Evolutionary conservation across 2,113 vertebrate genomes (phyloP).

Genomic region (Bubo scandiacus): DNA sequence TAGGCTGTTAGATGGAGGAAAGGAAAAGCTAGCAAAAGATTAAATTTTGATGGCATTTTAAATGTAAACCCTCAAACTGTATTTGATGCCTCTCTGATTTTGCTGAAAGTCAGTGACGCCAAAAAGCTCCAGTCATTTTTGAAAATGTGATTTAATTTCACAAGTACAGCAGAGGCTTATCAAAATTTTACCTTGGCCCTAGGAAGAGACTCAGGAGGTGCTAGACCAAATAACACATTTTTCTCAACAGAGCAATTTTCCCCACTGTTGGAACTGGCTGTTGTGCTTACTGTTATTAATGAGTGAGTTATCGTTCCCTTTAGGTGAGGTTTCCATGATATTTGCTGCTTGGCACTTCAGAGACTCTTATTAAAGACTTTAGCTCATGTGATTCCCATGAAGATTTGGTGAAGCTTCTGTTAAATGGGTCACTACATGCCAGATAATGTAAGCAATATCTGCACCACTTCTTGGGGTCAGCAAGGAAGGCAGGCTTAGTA

Average conservation of each 20-base stretch:
- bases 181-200: neutral
- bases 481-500: neutral
- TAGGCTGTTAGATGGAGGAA: neutral
- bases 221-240: neutral
- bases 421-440: neutral
- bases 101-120: neutral
- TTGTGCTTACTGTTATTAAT: slow-evolving; percentile 22
- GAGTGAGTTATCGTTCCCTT: neutral
- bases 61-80: neutral
- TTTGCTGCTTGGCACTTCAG: neutral
- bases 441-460: neutral
- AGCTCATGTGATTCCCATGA: neutral
- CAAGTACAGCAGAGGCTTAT: neutral
- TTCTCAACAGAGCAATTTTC: neutral
- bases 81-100: neutral
- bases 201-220: neutral
- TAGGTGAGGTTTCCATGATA: neutral
- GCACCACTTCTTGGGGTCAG: neutral
- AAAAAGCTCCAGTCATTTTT: neutral
- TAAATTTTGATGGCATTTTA: neutral
- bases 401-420: neutral
- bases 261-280: neutral
- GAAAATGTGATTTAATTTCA: slow-evolving; percentile 1
- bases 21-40: neutral
- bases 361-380: neutral